Conservation (phyloP, 2,888 invertebrate genomes). For the Listrodromus nycthemerus region DNA sequence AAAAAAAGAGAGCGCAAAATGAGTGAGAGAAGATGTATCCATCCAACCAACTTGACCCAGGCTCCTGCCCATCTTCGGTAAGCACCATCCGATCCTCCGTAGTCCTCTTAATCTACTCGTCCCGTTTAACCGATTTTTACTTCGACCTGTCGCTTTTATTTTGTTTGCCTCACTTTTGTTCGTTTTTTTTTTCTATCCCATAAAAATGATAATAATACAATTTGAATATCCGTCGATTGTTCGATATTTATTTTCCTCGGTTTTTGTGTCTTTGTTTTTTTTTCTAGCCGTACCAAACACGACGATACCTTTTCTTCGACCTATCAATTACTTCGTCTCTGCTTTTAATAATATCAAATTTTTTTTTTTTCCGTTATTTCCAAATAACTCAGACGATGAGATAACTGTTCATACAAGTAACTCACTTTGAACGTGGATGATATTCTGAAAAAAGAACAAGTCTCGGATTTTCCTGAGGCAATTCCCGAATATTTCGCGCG, state of each 20-base stretch:
- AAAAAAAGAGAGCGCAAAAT: conserved; percentile 72
- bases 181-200: conserved; percentile 22
- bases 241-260: conserved; percentile 11
- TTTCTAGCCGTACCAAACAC: conserved; percentile 19
- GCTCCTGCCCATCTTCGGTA: conserved; percentile 84
- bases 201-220: neutral
- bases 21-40: conserved; percentile 82
- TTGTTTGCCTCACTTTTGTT: conserved; percentile 49
- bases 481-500: conserved; percentile 45
- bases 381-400: conserved; percentile 7
- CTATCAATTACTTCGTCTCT: conserved; percentile 22
- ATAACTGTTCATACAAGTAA: conserved; percentile 47
- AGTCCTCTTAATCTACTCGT: conserved; percentile 84
- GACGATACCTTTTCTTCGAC: conserved; percentile 38
- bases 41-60: conserved; percentile 84
- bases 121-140: conserved; percentile 79
- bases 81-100: conserved; percentile 84
- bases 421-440: conserved; percentile 35
- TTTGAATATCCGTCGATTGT: conserved; percentile 36
- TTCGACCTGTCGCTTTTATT: conserved; percentile 68
- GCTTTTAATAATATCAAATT: neutral
- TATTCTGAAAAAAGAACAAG: conserved; percentile 25
- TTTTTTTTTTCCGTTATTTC: conserved; percentile 10
- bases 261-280: conserved; percentile 22
- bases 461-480: conserved; percentile 62